Percentiles rank a stretch among this genome's conserved stretches.
phyloP scores from a whole-genome alignment of 2,797 vertebrate genomes.

The Sphenodon punctatus region DNA sequence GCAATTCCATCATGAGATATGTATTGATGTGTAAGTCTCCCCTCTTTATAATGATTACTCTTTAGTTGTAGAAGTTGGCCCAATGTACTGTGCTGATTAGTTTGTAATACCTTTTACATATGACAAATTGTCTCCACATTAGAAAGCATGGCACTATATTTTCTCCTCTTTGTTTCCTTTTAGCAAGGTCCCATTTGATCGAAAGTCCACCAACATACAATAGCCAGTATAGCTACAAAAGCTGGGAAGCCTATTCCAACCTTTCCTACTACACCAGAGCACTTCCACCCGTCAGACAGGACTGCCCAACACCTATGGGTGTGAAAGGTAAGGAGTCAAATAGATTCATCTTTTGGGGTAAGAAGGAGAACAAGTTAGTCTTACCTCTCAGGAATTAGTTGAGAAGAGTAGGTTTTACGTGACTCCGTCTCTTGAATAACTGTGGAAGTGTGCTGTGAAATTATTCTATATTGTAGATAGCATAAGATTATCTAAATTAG shows the following conservation, averaged over 20 bases:
- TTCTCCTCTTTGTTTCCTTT: slow-evolving; percentile 26
- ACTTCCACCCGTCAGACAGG: slow-evolving; percentile 89
- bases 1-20: slow-evolving; percentile 90
- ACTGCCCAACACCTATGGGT: slow-evolving; percentile 97
- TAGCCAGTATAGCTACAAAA: slow-evolving; percentile 88
- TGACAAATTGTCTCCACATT: no score
- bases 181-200: slow-evolving; percentile 92
- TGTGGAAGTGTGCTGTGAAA: background rate
- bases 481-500: background rate
- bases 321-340: slow-evolving; percentile 84
- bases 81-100: background rate
- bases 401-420: background rate
- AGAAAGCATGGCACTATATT: background rate
- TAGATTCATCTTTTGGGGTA: fast-evolving
- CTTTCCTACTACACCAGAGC: slow-evolving; percentile 91
- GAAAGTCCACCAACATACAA: slow-evolving; percentile 98
- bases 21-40: slow-evolving; percentile 91
- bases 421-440: background rate
- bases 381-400: background rate
- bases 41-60: background rate
- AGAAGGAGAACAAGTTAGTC: background rate
- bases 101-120: background rate
- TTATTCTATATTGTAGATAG: background rate
- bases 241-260: slow-evolving; percentile 97
- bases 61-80: background rate